Base-by-base conservation (phyloP, 2,888 invertebrate species). In the Tetragonisca angustula region DNA sequence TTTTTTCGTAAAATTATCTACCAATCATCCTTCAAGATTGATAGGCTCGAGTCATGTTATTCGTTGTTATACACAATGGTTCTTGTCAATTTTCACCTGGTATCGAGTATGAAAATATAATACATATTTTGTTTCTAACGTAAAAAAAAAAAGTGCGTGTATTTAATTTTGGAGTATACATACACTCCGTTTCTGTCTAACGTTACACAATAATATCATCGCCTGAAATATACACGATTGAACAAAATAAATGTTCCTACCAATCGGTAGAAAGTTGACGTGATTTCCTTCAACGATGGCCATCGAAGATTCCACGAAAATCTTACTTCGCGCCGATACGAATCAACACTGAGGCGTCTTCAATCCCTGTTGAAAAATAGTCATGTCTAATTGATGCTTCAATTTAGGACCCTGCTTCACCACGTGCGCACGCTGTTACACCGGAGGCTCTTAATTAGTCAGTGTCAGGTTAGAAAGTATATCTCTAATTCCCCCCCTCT, bases 391-490 rank as follows among this genome's bases (percentile, higher is more conserved):
- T 32, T 32, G 32, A 36, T 32, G 64, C 64, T 5, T 32, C 27
- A 36, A 64, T 64, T 64, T 64, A 64, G 64, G 64, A 64, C 19
- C 13, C 0, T 4, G 32, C 36, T 21, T 32, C 32, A 32, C 19
- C 64, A 21, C 32, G 64, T 11, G 43, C 36, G 43, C 43, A 64
- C 27, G 13, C 17, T 17, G n/a, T 43, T 17, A 17, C 21, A n/a
- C 43, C 43, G n/a, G 67, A n/a, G 43, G 67, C 43, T 21, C 24
- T 43, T 43, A 67, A 50, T 68, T 50, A 50, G 27, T 32, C 52
- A 54, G 32, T 32, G 52, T 21, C 52, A 69, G 32, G 52, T 67
- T 43, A 67, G 43, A 67, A 67, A 49, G 49, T 65, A 36, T n/a
- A 69, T 21, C 32, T 69, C 21, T 5, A 27, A 68, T 68, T 27